Base-by-base conservation (phyloP, 2,797 vertebrate genomes). In the Pseudochaenichthys georgianus region DNA sequence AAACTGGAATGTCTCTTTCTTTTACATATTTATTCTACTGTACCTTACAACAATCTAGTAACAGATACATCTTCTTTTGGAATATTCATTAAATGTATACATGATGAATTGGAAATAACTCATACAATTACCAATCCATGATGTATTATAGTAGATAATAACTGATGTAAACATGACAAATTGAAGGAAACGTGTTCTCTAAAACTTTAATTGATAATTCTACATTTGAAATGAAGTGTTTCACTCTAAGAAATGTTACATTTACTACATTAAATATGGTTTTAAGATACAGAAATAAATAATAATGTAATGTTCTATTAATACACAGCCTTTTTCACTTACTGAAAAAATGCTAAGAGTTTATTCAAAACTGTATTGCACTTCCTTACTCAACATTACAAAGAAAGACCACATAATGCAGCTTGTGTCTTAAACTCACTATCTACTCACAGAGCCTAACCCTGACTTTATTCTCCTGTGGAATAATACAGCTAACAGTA, bases 341-440 rank as follows among this genome's bases (percentile, higher is more conserved):
- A 38, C 34, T 9, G 34, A 38, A 38, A 38, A 9, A 38, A 9
- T 9, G 6, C 34, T 38, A 38, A 38, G 34, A 38, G 28, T 28
- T 28, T 28, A 38, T 38, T 7, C 34, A 38, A 9, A 38, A 17
- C 51, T 3, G 7, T 31, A 15, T 34, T 45, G 0, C 5, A 59
- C 55, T 64, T 81, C 68, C 59, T 71, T 17, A 50, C 34, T 45
- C 17, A 52, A 2, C 28, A 21, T 15, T 13, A 45, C 31, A 42
- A 23, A 51, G 9, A 21, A 23, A 3, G 15, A 42, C 2, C 19
- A 21, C 2, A 34, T 31, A 19, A 38, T 12, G 13, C 46, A 9
- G 23, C 9, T 41, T 12, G 34, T 41, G 6, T 47, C 9, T 62
- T 53, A 1, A 53, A 13, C 23, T 42, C 28, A 55, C 13, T 7